Percentiles rank a stretch among this genome's conserved stretches.
Conservation (phyloP, 2,797 vertebrate genomes). For the Hydrophis major region DNA sequence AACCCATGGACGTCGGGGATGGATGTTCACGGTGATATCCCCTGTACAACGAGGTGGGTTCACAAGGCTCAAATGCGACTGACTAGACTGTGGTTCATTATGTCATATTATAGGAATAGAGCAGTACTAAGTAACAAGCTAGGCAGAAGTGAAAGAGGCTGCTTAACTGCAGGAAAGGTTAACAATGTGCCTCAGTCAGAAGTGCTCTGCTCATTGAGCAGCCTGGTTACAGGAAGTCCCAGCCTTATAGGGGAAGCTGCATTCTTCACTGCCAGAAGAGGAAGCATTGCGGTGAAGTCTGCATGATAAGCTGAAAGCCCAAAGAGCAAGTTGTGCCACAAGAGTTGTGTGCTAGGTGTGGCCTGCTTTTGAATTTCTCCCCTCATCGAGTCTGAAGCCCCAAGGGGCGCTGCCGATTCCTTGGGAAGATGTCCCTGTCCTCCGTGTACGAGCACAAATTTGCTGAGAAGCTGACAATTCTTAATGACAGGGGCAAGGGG, state of each 20-base stretch:
- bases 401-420: not conserved
- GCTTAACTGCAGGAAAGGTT: not conserved
- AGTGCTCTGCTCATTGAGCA: not conserved
- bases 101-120: not conserved
- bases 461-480: slow-evolving; percentile 87
- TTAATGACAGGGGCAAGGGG: slow-evolving; percentile 86
- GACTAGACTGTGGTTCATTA: not conserved
- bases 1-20: not conserved
- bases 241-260: slow-evolving; percentile 12
- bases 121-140: not conserved
- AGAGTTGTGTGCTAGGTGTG: not conserved
- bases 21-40: not conserved
- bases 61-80: not conserved
- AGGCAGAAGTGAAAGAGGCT: not conserved
- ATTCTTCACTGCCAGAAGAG: not conserved
- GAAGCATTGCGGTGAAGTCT: not conserved
- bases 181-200: not conserved
- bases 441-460: slow-evolving; percentile 89
- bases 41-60: not conserved
- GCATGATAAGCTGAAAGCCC: not conserved
- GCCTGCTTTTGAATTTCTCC: not conserved
- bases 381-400: not conserved
- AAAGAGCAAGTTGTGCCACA: not conserved
- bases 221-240: slow-evolving; percentile 22
- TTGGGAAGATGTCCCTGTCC: slow-evolving; percentile 67